Conservation (phyloP, 1,140 invertebrate species). For the Drosophila melanica region DNA sequence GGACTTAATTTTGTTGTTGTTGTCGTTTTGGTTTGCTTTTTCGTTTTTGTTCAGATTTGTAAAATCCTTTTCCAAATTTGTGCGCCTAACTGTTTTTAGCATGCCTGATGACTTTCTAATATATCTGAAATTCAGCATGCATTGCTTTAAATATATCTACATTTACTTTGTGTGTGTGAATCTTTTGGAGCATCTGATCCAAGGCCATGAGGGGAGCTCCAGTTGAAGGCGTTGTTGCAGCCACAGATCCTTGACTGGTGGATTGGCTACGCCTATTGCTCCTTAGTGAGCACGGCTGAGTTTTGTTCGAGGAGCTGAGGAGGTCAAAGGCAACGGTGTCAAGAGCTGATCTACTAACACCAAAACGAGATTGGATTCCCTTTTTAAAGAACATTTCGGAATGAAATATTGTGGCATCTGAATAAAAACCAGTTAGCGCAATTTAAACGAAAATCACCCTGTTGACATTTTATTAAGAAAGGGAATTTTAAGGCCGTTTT, state of each 20-base stretch:
- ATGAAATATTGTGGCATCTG: background rate
- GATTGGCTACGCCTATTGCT: background rate
- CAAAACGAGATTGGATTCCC: background rate
- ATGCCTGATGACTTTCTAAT: conserved; percentile 39
- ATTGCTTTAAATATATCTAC: conserved; percentile 62
- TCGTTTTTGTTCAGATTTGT: conserved; percentile 12
- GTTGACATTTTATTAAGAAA: too few relatives aligned
- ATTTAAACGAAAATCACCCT: background rate
- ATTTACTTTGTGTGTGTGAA: conserved; percentile 69
- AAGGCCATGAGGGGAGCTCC: conserved; percentile 28
- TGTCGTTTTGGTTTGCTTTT: too few relatives aligned
- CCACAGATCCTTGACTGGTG: background rate
- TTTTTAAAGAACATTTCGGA: background rate
- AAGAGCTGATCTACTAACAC: too few relatives aligned
- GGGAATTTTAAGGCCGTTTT: background rate
- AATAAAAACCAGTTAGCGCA: conserved; percentile 7
- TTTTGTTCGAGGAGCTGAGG: background rate
- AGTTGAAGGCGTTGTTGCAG: conserved; percentile 14
- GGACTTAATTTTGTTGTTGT: background rate
- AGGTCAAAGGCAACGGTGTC: background rate
- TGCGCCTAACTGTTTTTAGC: conserved; percentile 15
- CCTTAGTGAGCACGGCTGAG: background rate
- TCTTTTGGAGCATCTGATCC: conserved; percentile 50
- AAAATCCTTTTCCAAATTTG: conserved; percentile 20
- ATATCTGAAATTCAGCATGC: conserved; percentile 62